Evolutionary conservation across 2,888 invertebrate genomes (phyloP).

Genomic region (Eurois occulta): DNA sequence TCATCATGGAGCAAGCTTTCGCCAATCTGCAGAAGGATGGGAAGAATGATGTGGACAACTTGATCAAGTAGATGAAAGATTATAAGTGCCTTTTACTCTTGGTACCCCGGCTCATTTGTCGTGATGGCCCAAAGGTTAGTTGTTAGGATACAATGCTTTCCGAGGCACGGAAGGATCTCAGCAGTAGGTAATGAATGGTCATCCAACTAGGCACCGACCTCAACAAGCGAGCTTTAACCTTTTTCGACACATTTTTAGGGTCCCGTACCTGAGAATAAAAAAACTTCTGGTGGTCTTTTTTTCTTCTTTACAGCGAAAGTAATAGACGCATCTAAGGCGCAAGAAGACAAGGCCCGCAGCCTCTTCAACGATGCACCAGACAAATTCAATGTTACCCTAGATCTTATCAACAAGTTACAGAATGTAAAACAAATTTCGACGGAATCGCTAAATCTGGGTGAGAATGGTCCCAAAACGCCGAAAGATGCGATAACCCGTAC

Average conservation of each 20-base stretch:
- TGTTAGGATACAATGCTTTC: too few relatives aligned
- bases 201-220: neutral
- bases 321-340: neutral
- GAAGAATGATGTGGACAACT: conserved; percentile 4
- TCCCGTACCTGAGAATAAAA: neutral
- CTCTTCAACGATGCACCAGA: neutral
- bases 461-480: neutral
- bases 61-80: conserved; percentile 40
- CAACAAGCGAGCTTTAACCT: neutral
- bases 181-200: neutral
- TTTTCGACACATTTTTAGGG: neutral
- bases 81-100: conserved; percentile 11
- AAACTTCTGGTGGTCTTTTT: neutral
- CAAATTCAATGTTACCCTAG: neutral
- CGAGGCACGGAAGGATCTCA: neutral
- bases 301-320: conserved; percentile 1
- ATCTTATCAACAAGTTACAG: neutral
- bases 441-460: neutral
- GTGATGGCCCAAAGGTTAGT: neutral
- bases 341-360: neutral
- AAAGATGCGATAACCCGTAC: neutral
- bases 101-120: neutral
- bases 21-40: conserved; percentile 18
- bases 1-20: conserved; percentile 26
- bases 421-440: neutral